Evolutionary conservation across 2,113 vertebrate species (phyloP), one percentile per base, ranked within the genome.

Genomic region (Nothoprocta pentlandii): DNA sequence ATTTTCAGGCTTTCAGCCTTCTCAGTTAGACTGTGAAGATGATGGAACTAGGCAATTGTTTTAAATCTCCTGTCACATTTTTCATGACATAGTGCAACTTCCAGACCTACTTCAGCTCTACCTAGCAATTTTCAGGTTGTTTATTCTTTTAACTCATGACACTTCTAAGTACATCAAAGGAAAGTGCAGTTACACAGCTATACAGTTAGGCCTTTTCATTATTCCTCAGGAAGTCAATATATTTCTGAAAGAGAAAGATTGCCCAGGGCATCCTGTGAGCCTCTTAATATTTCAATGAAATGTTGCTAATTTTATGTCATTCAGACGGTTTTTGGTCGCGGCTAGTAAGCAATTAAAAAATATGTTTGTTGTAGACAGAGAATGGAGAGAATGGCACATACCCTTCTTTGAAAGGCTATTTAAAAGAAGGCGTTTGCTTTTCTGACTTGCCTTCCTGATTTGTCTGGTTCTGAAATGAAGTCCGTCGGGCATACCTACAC

Each of bases 91-190:
- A 69, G 78, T 62, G 69, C 66, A 93, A 90, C 80, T 95, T 94
- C 34, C 61, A 93, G 88, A 81, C 92, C 95, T 93, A 81, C 77
- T 96, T 95, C 78, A 88, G 66, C 58, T 90, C 82, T 90, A 68
- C 41, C 73, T 93, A 61, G 82, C 73, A 95, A 76, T 94, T 90
- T 81, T 20, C 0, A 0, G 20, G 74, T 93, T 96, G 83, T 95
- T 95, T 95, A 84, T 88, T 96, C 85, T 90, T 93, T 92, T 95
- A 88, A 90, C 53, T 70, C 44, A 41, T 79, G 93, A 87, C 94
- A 94, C 36, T 90, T 84, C n/a, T 56, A 86, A 90, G 80, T 69
- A 87, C 61, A 88, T 95, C 85, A 96, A 90, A 93, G 93, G 86
- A 88, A 94, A 94, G n/a, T 79, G 77, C 62, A 88, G 66, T 44